Evolutionary conservation across 2,113 vertebrate species (phyloP).

Genomic region (Canis aureus): DNA sequence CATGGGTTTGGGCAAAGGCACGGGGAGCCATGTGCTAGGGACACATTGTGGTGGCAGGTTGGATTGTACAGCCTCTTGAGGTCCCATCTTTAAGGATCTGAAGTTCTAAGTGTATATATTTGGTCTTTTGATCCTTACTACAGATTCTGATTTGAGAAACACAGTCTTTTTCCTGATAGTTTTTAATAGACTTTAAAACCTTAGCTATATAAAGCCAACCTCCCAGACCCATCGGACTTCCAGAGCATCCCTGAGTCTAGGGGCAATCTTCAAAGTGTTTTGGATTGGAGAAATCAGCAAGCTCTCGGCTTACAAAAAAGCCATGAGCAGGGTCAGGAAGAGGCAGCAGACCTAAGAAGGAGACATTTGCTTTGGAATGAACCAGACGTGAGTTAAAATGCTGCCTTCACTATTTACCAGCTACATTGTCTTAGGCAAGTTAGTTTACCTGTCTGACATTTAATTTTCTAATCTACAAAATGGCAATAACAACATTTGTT

Average conservation of each 20-base stretch:
- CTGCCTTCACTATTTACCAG: neutral
- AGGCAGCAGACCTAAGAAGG: neutral
- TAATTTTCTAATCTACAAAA: neutral
- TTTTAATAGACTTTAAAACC: conserved; percentile 9
- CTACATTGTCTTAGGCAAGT: neutral
- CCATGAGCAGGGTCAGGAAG: neutral
- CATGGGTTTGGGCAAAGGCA: neutral
- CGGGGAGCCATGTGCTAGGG: neutral
- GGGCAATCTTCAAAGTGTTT: neutral
- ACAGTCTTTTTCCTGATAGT: neutral
- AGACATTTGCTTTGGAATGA: neutral
- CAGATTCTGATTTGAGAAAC: neutral
- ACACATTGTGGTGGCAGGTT: rapidly evolving
- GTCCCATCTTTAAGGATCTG: neutral
- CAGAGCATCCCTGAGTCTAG: neutral
- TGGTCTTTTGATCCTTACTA: neutral
- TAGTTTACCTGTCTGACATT: neutral
- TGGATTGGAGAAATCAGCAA: neutral
- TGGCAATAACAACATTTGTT: neutral
- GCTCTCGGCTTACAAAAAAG: neutral
- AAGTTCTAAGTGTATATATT: neutral
- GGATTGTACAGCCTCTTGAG: neutral
- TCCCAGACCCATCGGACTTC: neutral
- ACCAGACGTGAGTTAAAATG: neutral
- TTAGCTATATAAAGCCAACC: neutral